Evolutionary conservation across 1,140 invertebrate genomes (phyloP).

Genomic region (Drosophila arizonae): DNA sequence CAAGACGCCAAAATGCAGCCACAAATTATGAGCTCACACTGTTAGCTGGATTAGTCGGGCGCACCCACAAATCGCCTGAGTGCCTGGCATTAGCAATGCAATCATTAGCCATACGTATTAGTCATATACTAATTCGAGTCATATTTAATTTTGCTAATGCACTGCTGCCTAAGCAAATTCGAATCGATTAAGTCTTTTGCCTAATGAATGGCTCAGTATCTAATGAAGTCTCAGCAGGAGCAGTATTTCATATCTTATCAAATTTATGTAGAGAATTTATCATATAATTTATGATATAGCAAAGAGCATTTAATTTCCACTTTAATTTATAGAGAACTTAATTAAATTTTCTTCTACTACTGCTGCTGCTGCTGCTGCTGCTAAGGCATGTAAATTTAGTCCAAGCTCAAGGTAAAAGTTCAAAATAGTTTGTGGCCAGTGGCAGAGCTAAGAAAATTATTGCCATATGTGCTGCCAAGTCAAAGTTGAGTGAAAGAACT

Average conservation of each 20-base stretch:
- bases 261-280: constrained; percentile 21
- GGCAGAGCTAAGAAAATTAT: constrained; percentile 7
- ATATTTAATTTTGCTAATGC: constrained; percentile 41
- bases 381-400: constrained; percentile 17
- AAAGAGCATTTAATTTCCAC: constrained; percentile 11
- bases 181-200: constrained; percentile 6
- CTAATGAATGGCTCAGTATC: neutral
- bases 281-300: constrained; percentile 30
- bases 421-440: constrained; percentile 30
- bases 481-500: neutral
- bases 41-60: constrained; percentile 9
- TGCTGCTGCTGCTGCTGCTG: constrained; percentile 17
- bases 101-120: constrained; percentile 3
- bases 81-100: constrained; percentile 34
- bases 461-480: neutral
- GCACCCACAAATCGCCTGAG: constrained; percentile 56
- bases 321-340: constrained; percentile 36
- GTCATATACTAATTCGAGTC: neutral
- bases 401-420: constrained; percentile 28
- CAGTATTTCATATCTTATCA: constrained; percentile 29
- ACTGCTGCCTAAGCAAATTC: constrained; percentile 1
- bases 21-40: constrained; percentile 20
- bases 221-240: neutral
- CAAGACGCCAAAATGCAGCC: constrained; percentile 48
- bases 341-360: constrained; percentile 37